These are phyloP conservation scores for Trichogramma pretiosum DNA, from an alignment of 1,140 invertebrate species.

Conservation along the genomic window DNA sequence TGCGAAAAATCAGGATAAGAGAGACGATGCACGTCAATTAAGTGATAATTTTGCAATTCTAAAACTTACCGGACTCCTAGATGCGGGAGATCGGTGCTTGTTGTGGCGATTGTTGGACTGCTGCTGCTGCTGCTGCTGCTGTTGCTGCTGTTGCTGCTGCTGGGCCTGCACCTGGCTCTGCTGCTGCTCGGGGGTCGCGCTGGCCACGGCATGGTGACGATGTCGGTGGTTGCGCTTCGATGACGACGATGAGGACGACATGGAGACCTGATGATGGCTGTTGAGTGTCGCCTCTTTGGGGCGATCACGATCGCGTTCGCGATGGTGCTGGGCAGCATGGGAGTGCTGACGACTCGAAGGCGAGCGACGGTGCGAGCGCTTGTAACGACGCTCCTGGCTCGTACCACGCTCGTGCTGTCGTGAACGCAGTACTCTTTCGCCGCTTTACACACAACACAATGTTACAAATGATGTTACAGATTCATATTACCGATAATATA, in stretches of 20 bases:
- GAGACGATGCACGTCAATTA: no score
- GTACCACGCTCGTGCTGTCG: slow-evolving; percentile 53
- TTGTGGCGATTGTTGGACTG: slow-evolving; percentile 37
- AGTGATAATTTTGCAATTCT: no score
- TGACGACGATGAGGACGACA: not conserved
- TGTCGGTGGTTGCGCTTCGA: not conserved
- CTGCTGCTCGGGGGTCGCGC: no score
- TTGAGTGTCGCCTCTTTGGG: not conserved
- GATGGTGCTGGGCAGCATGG: slow-evolving; percentile 26
- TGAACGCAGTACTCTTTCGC: slow-evolving; percentile 51
- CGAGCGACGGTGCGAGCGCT: slow-evolving; percentile 52
- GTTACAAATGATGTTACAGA: no score
- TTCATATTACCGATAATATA: no score
- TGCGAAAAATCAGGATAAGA: no score
- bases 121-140: slow-evolving; percentile 37
- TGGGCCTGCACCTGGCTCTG: not conserved
- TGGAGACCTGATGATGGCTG: not conserved
- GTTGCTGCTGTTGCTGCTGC: not conserved
- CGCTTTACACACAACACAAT: no score
- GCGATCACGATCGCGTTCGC: slow-evolving; percentile 20
- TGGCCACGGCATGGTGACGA: not conserved
- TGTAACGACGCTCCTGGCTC: slow-evolving; percentile 53
- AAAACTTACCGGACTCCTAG: slow-evolving; percentile 41
- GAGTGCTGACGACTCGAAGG: slow-evolving; percentile 40
- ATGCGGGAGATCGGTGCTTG: slow-evolving; percentile 3